Conservation (phyloP, 2,113 vertebrate genomes). For the Scortum barcoo region DNA sequence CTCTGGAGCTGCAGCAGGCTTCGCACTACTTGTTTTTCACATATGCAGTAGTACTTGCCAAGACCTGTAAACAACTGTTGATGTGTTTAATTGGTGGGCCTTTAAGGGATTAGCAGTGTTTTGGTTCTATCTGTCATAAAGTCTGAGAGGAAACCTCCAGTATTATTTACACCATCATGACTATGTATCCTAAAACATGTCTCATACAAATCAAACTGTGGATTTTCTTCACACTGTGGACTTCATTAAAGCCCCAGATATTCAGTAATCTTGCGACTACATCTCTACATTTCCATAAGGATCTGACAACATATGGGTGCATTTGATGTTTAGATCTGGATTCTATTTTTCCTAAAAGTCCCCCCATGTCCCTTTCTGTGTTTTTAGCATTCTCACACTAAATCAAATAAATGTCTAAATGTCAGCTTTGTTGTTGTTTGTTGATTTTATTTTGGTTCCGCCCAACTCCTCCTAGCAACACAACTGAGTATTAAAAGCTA, state of each 20-base stretch:
- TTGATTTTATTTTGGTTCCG: constrained; percentile 65
- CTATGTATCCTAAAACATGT: background rate
- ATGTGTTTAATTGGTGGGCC: background rate
- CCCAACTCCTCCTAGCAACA: constrained; percentile 75
- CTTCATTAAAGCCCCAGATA: background rate
- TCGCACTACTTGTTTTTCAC: background rate
- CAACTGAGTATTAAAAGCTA: constrained; percentile 81
- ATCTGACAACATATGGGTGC: background rate
- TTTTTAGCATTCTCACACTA: constrained; percentile 64
- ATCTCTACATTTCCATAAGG: background rate
- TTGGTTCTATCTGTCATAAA: constrained; percentile 8
- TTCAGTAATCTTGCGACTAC: background rate
- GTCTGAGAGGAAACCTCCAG: background rate
- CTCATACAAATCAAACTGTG: background rate
- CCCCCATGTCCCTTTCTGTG: background rate
- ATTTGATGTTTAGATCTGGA: constrained; percentile 6
- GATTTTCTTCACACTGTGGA: background rate
- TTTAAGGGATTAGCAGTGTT: background rate
- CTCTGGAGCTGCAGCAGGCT: background rate
- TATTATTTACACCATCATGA: constrained; percentile 7
- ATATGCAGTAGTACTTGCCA: background rate
- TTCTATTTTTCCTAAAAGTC: background rate
- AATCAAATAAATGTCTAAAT: constrained; percentile 63
- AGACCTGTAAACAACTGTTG: background rate
- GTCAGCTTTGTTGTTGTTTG: constrained; percentile 73